Evolutionary conservation across 2,113 vertebrate genomes (phyloP).

Genomic region (Cebidichthys violaceus): DNA sequence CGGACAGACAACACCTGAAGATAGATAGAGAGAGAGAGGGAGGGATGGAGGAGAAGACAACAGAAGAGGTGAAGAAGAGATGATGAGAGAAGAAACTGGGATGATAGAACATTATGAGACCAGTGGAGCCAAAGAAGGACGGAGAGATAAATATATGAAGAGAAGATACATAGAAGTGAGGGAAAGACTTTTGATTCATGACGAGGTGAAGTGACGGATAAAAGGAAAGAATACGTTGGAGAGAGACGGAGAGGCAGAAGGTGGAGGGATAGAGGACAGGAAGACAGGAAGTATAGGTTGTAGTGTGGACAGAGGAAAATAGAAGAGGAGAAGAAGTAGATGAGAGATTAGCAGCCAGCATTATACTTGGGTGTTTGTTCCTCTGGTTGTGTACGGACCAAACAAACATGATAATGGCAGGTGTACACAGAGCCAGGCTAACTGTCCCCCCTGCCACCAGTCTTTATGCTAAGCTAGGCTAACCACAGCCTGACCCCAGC

Average conservation of each 20-base stretch:
- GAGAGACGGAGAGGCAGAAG: background rate
- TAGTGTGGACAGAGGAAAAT: background rate
- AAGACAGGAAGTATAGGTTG: background rate
- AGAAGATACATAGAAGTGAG: background rate
- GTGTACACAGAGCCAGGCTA: background rate
- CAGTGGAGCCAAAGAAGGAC: background rate
- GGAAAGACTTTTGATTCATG: background rate
- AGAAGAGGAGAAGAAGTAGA: too few species aligned
- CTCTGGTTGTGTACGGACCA: too few species aligned
- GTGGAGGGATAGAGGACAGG: background rate
- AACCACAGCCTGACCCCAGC: background rate
- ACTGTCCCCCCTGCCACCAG: background rate
- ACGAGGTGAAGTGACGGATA: background rate
- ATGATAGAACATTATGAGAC: background rate
- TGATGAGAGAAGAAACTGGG: background rate
- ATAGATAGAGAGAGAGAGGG: conserved; percentile 53
- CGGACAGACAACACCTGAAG: conserved; percentile 76
- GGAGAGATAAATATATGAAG: background rate
- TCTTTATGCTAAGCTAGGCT: background rate
- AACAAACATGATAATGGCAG: background rate
- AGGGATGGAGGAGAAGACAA: background rate
- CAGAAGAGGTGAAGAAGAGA: background rate
- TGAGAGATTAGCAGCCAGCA: background rate
- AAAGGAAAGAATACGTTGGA: background rate
- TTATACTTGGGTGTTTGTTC: background rate